These are phyloP conservation scores for Anomalospiza imberbis DNA, from an alignment of 2,797 vertebrate genomes.

Conservation along the genomic window DNA sequence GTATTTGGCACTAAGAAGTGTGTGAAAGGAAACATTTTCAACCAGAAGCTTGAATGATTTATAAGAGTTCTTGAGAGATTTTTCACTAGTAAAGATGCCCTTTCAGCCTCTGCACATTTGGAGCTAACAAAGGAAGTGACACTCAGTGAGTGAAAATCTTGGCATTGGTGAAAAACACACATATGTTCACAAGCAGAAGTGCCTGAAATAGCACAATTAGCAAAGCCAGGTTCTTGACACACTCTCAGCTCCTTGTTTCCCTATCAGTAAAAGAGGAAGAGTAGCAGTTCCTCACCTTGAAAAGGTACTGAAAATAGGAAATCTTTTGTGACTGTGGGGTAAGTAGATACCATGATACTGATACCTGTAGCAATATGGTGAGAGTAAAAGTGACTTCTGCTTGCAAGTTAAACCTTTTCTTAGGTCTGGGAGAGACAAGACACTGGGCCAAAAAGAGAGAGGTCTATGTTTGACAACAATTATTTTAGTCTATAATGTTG, in stretches of 20 bases:
- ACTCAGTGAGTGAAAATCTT: constrained; percentile 31
- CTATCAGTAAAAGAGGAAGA: background rate
- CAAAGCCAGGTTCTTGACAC: background rate
- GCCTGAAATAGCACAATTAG: background rate
- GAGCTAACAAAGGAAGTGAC: constrained; percentile 51
- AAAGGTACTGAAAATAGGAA: background rate
- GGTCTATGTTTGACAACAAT: background rate
- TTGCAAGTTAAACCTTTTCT: background rate
- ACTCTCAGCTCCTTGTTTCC: background rate
- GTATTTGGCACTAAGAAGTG: constrained; percentile 43
- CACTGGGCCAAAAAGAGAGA: background rate
- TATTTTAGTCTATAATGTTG: background rate
- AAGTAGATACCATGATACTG: background rate
- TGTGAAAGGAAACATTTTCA: constrained; percentile 66
- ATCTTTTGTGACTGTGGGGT: background rate
- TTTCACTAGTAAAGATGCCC: constrained; percentile 39
- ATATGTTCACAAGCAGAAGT: constrained; percentile 19
- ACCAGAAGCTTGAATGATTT: constrained; percentile 58
- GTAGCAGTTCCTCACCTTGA: background rate
- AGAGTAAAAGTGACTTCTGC: background rate
- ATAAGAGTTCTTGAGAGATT: constrained; percentile 40
- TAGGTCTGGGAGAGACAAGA: background rate
- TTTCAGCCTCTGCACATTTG: constrained; percentile 56
- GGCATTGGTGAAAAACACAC: constrained; percentile 34
- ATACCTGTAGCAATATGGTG: background rate